Conservation (phyloP, 2,113 vertebrate species). For the Conger conger region DNA sequence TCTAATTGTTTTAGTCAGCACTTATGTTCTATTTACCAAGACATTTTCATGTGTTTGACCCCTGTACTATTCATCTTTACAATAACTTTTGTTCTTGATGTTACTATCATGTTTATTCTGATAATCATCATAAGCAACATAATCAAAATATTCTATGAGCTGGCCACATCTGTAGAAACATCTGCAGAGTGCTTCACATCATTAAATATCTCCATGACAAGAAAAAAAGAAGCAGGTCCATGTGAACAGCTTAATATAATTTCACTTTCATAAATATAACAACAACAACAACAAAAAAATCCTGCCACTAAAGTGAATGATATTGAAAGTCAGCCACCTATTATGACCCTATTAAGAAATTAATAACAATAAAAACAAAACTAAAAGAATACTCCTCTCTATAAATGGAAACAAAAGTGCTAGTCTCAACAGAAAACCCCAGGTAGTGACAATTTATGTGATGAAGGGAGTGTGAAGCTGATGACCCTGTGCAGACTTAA, state of each 20-base stretch:
- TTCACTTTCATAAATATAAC: not conserved
- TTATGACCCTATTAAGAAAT: constrained; percentile 2
- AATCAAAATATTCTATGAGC: not conserved
- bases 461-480: constrained; percentile 11
- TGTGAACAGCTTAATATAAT: not conserved
- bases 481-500: not conserved
- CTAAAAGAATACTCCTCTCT: not conserved
- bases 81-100: too few relatives aligned
- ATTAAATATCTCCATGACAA: not conserved
- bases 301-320: not conserved
- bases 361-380: not conserved
- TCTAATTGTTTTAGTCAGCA: too few relatives aligned
- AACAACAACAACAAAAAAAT: not conserved
- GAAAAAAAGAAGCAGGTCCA: not conserved
- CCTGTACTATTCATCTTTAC: too few relatives aligned
- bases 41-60: too few relatives aligned
- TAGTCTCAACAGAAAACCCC: not conserved
- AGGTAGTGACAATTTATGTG: not conserved
- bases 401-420: constrained; percentile 5
- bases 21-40: too few relatives aligned
- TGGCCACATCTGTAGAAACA: not conserved
- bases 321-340: not conserved
- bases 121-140: too few relatives aligned
- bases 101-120: too few relatives aligned
- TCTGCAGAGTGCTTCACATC: not conserved